Conservation (phyloP, 2,888 invertebrate species). For the Drosophila fulvimacula region DNA sequence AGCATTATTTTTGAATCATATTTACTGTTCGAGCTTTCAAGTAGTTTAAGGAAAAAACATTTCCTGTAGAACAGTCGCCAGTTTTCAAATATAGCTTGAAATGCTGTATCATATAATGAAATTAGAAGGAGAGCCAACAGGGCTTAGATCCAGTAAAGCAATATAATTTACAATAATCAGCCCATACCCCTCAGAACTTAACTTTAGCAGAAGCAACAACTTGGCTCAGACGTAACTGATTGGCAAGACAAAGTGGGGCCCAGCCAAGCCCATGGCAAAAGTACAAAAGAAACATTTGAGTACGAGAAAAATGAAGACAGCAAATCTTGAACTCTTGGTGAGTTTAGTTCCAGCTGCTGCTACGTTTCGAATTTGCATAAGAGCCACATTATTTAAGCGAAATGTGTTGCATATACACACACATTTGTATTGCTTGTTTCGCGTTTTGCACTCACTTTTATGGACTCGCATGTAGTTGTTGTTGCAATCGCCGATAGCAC, state of each 20-base stretch:
- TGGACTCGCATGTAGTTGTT: conserved; percentile 24
- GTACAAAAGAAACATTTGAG: conserved; percentile 17
- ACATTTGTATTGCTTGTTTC: conserved; percentile 9
- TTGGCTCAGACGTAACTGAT: background rate
- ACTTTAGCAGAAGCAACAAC: background rate
- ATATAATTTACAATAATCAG: no score
- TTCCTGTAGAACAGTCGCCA: background rate
- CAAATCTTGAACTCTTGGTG: background rate
- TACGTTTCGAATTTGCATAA: conserved; percentile 27
- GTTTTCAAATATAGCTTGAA: background rate
- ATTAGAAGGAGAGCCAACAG: no score
- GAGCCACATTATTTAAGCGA: conserved; percentile 18
- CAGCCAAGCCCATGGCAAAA: conserved; percentile 19
- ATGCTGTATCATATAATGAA: no score
- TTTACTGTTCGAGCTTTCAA: background rate
- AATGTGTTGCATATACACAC: background rate
- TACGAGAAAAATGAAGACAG: conserved; percentile 16
- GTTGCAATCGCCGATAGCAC: conserved; percentile 25
- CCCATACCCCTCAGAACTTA: background rate
- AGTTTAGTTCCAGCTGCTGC: conserved; percentile 9
- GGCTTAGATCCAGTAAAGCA: no score
- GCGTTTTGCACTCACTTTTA: conserved; percentile 32
- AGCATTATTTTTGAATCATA: background rate
- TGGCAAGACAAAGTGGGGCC: conserved; percentile 17
- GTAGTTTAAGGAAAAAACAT: background rate